phyloP scores from a whole-genome alignment of 1,140 invertebrate genomes.

The Drosophila ercepeae region DNA sequence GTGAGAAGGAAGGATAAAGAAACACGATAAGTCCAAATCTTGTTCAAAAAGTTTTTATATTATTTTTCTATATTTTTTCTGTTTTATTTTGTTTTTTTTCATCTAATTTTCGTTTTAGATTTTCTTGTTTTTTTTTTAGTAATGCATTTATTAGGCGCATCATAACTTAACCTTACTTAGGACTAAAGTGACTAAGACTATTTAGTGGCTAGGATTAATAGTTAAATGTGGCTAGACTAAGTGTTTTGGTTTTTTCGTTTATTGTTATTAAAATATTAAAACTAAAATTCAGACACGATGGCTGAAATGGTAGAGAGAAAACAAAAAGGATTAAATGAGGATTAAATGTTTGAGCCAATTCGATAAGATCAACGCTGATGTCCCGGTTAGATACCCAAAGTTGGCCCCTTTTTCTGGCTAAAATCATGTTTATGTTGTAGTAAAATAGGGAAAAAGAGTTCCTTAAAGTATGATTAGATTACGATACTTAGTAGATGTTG shows the following conservation, averaged over 20 bases:
- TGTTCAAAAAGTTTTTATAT: constrained; percentile 58
- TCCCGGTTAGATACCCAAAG: constrained; percentile 8
- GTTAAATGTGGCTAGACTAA: constrained; percentile 30
- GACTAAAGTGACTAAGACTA: constrained; percentile 47
- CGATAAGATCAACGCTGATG: constrained; percentile 27
- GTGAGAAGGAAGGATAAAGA: constrained; percentile 80
- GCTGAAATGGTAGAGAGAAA: constrained; percentile 57
- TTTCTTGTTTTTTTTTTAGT: constrained; percentile 57
- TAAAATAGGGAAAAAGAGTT: constrained; percentile 33
- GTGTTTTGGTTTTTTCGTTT: constrained; percentile 29
- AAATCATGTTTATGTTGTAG: constrained; percentile 64
- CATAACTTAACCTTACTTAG: constrained; percentile 66
- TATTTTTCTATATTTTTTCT: constrained; percentile 29
- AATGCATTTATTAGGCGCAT: constrained; percentile 76
- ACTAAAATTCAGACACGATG: constrained; percentile 21
- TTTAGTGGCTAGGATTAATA: constrained; percentile 57
- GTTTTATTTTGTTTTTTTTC: constrained; percentile 14
- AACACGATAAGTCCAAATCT: constrained; percentile 82
- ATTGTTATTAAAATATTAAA: constrained; percentile 21
- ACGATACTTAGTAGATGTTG: constrained; percentile 28
- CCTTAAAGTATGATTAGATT: constrained; percentile 54
- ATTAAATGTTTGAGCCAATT: constrained; percentile 17
- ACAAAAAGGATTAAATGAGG: constrained; percentile 31
- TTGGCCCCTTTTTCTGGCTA: constrained; percentile 43
- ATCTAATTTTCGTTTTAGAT: constrained; percentile 29